Evolutionary conservation across 1,140 invertebrate genomes (phyloP), one percentile per base, ranked within the genome.

Genomic region (Drosophila ficusphila): DNA sequence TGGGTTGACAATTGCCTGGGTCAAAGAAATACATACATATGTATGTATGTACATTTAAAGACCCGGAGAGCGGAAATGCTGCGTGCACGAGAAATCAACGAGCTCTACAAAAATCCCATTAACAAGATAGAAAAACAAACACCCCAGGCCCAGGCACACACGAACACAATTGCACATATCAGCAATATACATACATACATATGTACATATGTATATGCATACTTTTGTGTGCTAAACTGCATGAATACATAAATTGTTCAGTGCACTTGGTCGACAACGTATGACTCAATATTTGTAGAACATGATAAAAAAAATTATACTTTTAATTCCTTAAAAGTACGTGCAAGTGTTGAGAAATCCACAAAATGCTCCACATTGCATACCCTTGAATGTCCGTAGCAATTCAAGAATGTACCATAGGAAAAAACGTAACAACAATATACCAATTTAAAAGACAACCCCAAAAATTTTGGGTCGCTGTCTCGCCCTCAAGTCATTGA

Each of bases 1-100:
- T 64, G 38, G 39, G 54, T 61, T 44, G 60, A 64, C 60, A 61
- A 64, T 46, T 64, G 53, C 38, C 39, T 44, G 60, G 60, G 58
- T 42, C 19, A 62, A 11, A 9, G 19, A 57, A n/a, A 57, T 12
- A 48, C n/a, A 21, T 5, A 4, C 19, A 41, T n/a, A n/a, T n/a
- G n/a, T n/a, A n/a, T n/a, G n/a, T n/a, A n/a, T n/a, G n/a, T n/a
- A n/a, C 39, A 46, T 25, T 4, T 21, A 44, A 42, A 42, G n/a
- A 25, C 6, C 19, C 19, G 31, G 21, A 58, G 53, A 46, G 54
- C 60, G 54, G 54, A 64, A 64, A 61, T 64, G 54, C 54, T 61
- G 54, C 42, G 54, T 46, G 29, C 23, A 34, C 56, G 39, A 64
- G 60, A 46, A 64, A 64, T 64, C 60, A 46, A 60, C 39, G 60